These are phyloP conservation scores for Pseudolaguvia tuberculata DNA, from an alignment of 2,113 vertebrate species.

Conservation along the genomic window DNA sequence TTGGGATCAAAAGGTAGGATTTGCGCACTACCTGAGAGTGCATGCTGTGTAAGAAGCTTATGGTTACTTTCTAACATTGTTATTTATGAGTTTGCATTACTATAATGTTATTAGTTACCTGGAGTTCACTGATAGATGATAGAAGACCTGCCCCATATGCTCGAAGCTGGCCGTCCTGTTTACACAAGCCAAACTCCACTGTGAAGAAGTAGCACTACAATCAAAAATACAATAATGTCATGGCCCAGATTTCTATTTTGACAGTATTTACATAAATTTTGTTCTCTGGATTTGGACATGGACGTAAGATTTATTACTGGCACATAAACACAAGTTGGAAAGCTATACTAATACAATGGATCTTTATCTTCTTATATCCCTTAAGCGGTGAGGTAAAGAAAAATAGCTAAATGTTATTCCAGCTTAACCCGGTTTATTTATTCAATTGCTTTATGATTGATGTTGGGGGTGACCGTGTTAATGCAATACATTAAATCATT, in stretches of 20 bases:
- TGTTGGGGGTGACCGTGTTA: no score
- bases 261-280: background rate
- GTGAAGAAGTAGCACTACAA: slow-evolving; percentile 97
- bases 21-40: slow-evolving; percentile 72
- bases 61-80: background rate
- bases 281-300: background rate
- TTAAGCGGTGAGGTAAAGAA: no score
- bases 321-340: no score
- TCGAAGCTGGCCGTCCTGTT: slow-evolving; percentile 86
- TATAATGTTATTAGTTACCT: slow-evolving; percentile 66
- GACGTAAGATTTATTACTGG: no score
- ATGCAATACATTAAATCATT: no score
- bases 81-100: background rate
- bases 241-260: background rate
- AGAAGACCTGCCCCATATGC: slow-evolving; percentile 94
- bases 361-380: no score
- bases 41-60: slow-evolving; percentile 62
- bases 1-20: slow-evolving; percentile 80
- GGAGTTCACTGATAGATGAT: slow-evolving; percentile 93
- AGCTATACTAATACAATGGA: no score
- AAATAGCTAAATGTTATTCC: no score
- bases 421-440: no score
- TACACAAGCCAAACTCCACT: slow-evolving; percentile 95
- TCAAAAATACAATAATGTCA: slow-evolving; percentile 17
- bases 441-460: no score